Percentiles rank a stretch among this genome's conserved stretches.
Evolutionary conservation across 2,888 invertebrate genomes (phyloP).

Genomic region (Drosophila setosimentum): DNA sequence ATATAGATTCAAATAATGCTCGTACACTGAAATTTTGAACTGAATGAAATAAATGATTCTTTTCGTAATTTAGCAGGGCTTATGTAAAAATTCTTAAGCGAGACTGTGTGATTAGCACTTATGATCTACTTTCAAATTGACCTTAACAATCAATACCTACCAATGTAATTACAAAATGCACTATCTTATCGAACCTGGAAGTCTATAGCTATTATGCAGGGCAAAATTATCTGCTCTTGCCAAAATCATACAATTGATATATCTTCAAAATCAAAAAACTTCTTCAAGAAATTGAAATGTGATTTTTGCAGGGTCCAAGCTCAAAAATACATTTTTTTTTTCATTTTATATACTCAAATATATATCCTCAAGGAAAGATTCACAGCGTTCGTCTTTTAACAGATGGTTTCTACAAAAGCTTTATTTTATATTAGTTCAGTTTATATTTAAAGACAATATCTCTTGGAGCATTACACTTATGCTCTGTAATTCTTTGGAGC

Average conservation of each 20-base stretch:
- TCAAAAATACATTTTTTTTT: not conserved
- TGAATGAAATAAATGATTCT: not conserved
- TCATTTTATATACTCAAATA: not conserved
- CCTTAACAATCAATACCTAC: not conserved
- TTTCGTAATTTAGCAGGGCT: not conserved
- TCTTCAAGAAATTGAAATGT: not conserved
- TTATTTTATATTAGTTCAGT: not conserved
- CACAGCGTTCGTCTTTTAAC: not conserved
- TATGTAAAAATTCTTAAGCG: not conserved
- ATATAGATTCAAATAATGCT: not conserved
- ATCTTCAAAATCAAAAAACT: not conserved
- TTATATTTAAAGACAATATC: not conserved
- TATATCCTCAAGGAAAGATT: not conserved
- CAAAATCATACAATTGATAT: not conserved
- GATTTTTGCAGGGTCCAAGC: not conserved
- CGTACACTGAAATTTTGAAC: not conserved
- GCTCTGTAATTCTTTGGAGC: slow-evolving; percentile 2
- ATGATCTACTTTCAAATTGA: not conserved
- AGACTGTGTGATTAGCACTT: too few species aligned
- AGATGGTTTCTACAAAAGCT: not conserved
- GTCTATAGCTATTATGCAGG: not conserved
- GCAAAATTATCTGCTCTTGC: not conserved
- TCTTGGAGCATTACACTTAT: not conserved
- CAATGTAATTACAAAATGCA: not conserved
- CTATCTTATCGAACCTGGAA: accelerated